Conservation (phyloP, 2,888 invertebrate genomes). For the Dermolepida albohirtum region DNA sequence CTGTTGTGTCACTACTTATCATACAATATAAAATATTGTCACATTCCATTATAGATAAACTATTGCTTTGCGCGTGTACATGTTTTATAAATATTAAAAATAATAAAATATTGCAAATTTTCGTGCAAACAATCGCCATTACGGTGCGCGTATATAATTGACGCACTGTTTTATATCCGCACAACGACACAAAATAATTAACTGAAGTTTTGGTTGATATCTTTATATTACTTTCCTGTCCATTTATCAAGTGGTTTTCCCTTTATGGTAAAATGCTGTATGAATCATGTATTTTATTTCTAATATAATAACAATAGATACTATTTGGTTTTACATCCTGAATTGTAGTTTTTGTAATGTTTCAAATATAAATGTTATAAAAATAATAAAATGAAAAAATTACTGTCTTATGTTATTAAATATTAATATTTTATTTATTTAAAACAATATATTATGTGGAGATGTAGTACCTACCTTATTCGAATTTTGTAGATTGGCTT, state of each 20-base stretch:
- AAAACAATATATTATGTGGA: too few species aligned
- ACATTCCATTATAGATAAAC: not conserved
- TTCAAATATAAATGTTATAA: not conserved
- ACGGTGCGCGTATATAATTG: not conserved
- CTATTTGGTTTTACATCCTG: too few species aligned
- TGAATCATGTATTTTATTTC: not conserved
- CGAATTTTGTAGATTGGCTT: too few species aligned
- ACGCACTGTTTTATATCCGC: not conserved
- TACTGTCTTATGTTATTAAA: too few species aligned
- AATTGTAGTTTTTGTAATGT: not conserved
- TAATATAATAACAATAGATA: slow-evolving; percentile 4
- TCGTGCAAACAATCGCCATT: too few species aligned
- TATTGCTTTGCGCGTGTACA: not conserved
- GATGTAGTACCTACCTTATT: too few species aligned
- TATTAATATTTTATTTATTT: too few species aligned
- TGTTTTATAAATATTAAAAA: not conserved
- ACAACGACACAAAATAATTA: not conserved
- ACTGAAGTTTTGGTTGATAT: not conserved
- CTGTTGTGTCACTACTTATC: not conserved
- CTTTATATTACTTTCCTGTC: slow-evolving; percentile 5
- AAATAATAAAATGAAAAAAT: too few species aligned
- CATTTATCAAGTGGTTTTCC: slow-evolving; percentile 5
- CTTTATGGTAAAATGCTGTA: not conserved
- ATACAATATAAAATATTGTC: not conserved
- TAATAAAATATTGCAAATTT: not conserved